Evolutionary conservation across 2,797 vertebrate species (phyloP).

Genomic region (Tarsius wallacei): DNA sequence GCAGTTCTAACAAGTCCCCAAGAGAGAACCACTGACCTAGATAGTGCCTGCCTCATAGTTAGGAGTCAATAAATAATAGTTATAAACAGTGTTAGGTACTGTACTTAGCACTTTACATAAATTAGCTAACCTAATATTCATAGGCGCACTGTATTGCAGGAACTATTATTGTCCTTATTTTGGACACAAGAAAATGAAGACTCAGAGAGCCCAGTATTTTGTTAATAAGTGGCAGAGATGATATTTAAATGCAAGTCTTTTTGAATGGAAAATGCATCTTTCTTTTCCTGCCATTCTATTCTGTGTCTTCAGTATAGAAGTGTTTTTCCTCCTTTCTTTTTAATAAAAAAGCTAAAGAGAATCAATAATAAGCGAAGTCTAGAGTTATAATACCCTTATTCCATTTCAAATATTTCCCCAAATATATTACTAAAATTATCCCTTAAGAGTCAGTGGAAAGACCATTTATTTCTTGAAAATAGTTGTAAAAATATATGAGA

Average conservation of each 20-base stretch:
- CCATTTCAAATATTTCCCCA: slow-evolving; percentile 69
- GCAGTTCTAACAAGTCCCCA: slow-evolving; percentile 25
- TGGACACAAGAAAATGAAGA: slow-evolving; percentile 10
- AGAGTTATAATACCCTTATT: slow-evolving; percentile 56
- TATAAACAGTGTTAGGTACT: not conserved
- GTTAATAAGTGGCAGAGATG: slow-evolving; percentile 41
- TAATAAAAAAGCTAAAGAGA: slow-evolving; percentile 64
- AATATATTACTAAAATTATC: slow-evolving; percentile 77
- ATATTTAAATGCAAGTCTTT: slow-evolving; percentile 15
- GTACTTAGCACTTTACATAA: not conserved
- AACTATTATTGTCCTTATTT: slow-evolving; percentile 27
- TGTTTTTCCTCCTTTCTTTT: not conserved
- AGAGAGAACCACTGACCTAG: not conserved
- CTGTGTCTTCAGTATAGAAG: not conserved
- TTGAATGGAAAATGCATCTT: not conserved
- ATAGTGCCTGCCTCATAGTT: not conserved
- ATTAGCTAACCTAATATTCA: not conserved
- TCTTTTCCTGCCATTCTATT: not conserved
- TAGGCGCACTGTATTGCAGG: not conserved
- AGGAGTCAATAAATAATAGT: not conserved
- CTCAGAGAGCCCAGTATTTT: not conserved
- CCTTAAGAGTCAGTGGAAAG: slow-evolving; percentile 51
- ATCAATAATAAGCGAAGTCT: slow-evolving; percentile 56
- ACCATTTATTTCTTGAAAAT: slow-evolving; percentile 77
- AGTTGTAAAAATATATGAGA: slow-evolving; percentile 72